These are phyloP conservation scores for Cephus runcator DNA, from an alignment of 2,888 invertebrate species.

Conservation along the genomic window DNA sequence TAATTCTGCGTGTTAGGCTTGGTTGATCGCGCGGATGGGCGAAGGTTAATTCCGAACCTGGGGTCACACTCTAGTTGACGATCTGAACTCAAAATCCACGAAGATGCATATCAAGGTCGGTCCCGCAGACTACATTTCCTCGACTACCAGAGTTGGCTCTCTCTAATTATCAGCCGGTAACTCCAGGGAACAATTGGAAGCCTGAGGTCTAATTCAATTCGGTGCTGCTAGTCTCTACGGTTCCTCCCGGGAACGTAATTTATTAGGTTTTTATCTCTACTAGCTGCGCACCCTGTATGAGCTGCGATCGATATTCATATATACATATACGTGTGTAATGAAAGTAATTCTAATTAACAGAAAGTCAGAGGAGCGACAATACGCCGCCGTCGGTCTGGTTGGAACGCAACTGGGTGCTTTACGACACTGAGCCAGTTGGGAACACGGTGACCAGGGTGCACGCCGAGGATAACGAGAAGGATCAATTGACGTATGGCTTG, in stretches of 20 bases:
- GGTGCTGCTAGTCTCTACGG: too few species aligned
- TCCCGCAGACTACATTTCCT: slow-evolving; percentile 35
- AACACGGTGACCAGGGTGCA: slow-evolving; percentile 76
- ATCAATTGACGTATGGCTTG: slow-evolving; percentile 75
- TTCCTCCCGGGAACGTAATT: too few species aligned
- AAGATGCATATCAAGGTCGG: slow-evolving; percentile 62
- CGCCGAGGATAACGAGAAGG: slow-evolving; percentile 75
- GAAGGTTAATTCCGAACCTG: slow-evolving; percentile 13
- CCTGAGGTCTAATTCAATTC: too few species aligned
- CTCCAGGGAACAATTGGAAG: background rate
- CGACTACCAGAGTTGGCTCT: slow-evolving; percentile 5
- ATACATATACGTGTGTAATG: too few species aligned
- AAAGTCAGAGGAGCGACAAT: slow-evolving; percentile 69
- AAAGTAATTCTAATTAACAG: slow-evolving; percentile 27
- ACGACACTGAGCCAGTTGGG: slow-evolving; percentile 78
- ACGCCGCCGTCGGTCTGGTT: slow-evolving; percentile 78
- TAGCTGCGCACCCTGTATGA: too few species aligned
- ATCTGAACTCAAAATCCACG: slow-evolving; percentile 57
- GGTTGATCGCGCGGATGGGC: background rate
- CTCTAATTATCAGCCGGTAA: slow-evolving; percentile 19
- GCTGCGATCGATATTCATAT: too few species aligned
- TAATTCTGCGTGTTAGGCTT: too few species aligned
- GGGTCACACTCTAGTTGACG: slow-evolving; percentile 60
- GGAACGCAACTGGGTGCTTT: slow-evolving; percentile 80
- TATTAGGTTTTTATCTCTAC: too few species aligned